Evolutionary conservation across 2,888 invertebrate species (phyloP).

Genomic region (Eupeodes latifasciatus): DNA sequence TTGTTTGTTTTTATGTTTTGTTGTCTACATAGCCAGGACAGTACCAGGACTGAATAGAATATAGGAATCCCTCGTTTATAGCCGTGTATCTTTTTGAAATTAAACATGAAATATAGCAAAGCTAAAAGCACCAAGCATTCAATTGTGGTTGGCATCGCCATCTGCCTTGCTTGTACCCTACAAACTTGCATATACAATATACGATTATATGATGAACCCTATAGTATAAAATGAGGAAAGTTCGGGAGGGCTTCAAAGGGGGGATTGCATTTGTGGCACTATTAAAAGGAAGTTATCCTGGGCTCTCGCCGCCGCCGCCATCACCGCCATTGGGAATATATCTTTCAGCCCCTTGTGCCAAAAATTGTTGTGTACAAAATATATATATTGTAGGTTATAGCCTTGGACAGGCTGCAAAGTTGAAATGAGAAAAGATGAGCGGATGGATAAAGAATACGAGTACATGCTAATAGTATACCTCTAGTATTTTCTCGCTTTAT

Average conservation of each 20-base stretch:
- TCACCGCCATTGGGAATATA: background rate
- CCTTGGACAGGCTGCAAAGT: background rate
- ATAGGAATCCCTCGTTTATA: conserved; percentile 48
- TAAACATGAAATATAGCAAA: conserved; percentile 58
- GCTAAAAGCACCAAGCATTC: conserved; percentile 49
- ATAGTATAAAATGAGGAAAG: background rate
- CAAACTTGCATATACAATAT: background rate
- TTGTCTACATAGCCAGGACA: background rate
- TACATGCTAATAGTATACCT: too few species aligned
- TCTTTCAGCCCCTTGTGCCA: background rate
- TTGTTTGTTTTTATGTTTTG: conserved; percentile 1
- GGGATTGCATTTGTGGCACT: conserved; percentile 9
- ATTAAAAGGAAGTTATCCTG: conserved; percentile 8
- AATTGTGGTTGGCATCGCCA: conserved; percentile 64
- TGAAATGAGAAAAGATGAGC: conserved; percentile 4
- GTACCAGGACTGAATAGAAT: background rate
- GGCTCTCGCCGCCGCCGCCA: background rate
- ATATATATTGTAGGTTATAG: background rate
- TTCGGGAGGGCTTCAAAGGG: background rate
- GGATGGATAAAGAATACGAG: background rate
- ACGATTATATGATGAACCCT: conserved; percentile 9
- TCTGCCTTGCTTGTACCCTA: conserved; percentile 28
- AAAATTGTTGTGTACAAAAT: too few species aligned
- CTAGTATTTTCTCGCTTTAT: background rate
- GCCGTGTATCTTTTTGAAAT: conserved; percentile 68